Conservation (phyloP, 2,888 invertebrate species). For the Apoda limacodes region DNA sequence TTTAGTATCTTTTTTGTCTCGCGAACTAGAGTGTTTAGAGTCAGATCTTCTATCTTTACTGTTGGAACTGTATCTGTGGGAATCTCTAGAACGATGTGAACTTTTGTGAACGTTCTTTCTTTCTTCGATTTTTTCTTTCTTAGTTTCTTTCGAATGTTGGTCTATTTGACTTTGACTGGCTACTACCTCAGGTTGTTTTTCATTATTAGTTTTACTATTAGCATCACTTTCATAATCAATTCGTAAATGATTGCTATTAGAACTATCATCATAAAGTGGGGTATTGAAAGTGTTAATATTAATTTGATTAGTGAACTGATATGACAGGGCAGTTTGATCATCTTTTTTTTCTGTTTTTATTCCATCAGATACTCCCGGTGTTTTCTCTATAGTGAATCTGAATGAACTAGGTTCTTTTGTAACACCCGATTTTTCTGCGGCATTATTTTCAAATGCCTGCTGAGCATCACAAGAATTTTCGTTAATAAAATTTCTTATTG, state of each 20-base stretch:
- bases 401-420: conserved; percentile 49
- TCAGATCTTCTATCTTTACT: conserved; percentile 51
- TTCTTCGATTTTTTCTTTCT: conserved; percentile 41
- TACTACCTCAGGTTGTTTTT: conserved; percentile 23
- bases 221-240: conserved; percentile 62
- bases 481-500: conserved; percentile 57
- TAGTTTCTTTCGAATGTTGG: conserved; percentile 39
- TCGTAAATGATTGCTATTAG: conserved; percentile 53
- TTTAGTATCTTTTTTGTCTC: conserved; percentile 35
- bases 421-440: conserved; percentile 28
- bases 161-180: conserved; percentile 40
- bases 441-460: conserved; percentile 53
- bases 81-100: conserved; percentile 52
- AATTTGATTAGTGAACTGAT: conserved; percentile 50
- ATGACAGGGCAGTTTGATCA: conserved; percentile 36
- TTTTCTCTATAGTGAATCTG: conserved; percentile 53
- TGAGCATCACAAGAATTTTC: conserved; percentile 63
- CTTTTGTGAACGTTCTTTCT: conserved; percentile 49
- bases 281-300: conserved; percentile 51
- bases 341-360: conserved; percentile 39
- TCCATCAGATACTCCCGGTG: conserved; percentile 33
- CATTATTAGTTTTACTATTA: conserved; percentile 48
- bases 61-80: conserved; percentile 42
- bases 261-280: conserved; percentile 55
- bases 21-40: conserved; percentile 48